Conservation (phyloP, 2,797 vertebrate genomes). For the Podargus strigoides region DNA sequence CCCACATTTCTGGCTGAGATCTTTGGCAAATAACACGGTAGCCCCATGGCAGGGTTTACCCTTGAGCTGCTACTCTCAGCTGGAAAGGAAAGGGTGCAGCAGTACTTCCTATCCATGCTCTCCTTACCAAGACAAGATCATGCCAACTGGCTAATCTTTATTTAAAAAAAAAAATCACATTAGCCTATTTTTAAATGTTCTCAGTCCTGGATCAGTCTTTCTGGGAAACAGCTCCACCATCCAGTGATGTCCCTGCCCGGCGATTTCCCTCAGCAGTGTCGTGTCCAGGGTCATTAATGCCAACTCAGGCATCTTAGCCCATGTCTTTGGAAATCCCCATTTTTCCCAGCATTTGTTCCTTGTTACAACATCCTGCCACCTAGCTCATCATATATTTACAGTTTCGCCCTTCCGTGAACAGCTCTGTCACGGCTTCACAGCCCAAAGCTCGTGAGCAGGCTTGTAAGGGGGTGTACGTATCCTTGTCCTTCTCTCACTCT, state of each 20-base stretch:
- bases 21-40: neutral
- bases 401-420: neutral
- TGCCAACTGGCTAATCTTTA: neutral
- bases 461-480: neutral
- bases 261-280: neutral
- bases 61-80: fast-evolving
- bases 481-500: neutral
- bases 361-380: neutral
- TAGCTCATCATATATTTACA: neutral
- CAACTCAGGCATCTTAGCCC: neutral
- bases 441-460: fast-evolving
- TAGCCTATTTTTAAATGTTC: neutral
- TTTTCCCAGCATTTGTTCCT: neutral
- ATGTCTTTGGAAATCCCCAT: neutral
- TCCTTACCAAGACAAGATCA: neutral
- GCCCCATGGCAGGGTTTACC: neutral
- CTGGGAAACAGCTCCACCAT: neutral
- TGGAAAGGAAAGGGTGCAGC: neutral
- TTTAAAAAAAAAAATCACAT: too few species aligned
- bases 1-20: neutral
- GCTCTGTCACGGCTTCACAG: neutral
- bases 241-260: neutral
- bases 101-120: neutral
- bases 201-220: neutral
- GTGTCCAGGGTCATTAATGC: neutral